Percentiles rank a stretch among this genome's conserved stretches.
phyloP scores from a whole-genome alignment of 2,113 vertebrate genomes.

The Toxotes jaculatrix region DNA sequence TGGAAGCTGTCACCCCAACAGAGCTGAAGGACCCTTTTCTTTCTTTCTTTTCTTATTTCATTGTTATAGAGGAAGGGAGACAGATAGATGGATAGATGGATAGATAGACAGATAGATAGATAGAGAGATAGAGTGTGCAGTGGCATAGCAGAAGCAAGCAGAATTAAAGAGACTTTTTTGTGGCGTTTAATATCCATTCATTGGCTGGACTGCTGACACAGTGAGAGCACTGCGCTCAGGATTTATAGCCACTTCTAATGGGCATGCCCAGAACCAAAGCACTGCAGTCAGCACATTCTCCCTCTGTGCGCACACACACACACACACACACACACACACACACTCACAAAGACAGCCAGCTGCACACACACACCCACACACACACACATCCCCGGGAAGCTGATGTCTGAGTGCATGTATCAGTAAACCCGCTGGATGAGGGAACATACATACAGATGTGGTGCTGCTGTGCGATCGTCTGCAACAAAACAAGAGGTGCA shows the following conservation, averaged over 20 bases:
- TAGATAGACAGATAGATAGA: conserved; percentile 57
- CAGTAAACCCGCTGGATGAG: conserved; percentile 31
- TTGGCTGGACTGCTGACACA: conserved; percentile 90
- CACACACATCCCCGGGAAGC: conserved; percentile 19
- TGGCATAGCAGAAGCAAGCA: conserved; percentile 76
- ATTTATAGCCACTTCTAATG: conserved; percentile 88
- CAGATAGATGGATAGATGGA: conserved; percentile 43
- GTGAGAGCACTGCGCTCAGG: conserved; percentile 84
- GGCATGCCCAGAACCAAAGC: conserved; percentile 83
- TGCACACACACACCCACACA: conserved; percentile 35
- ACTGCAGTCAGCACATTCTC: conserved; percentile 87
- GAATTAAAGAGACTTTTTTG: conserved; percentile 89
- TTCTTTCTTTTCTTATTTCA: conserved; percentile 62
- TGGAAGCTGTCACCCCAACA: background rate
- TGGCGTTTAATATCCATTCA: conserved; percentile 91
- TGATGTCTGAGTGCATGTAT: conserved; percentile 42
- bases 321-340: conserved; percentile 49
- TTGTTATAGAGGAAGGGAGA: conserved; percentile 34
- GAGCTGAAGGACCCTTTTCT: conserved; percentile 48
- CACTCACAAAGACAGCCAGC: conserved; percentile 50
- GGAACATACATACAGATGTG: conserved; percentile 13
- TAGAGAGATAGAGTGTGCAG: conserved; percentile 57
- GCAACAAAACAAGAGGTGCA: background rate
- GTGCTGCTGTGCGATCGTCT: background rate
- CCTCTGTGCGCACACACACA: conserved; percentile 46